Evolutionary conservation across 2,888 invertebrate species (phyloP).

Genomic region (Deilephila porcellus): DNA sequence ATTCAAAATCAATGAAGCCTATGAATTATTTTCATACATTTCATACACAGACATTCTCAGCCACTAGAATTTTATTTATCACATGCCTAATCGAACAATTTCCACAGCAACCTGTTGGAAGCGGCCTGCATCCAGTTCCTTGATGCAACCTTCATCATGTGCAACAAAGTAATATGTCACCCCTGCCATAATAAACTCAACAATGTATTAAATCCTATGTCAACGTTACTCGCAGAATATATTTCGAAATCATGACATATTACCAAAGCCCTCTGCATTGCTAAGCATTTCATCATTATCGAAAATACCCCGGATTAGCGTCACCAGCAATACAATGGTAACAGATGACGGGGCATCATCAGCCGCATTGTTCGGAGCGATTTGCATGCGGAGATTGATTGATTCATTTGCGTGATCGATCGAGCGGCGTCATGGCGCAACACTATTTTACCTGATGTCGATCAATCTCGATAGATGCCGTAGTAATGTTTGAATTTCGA

Average conservation of each 20-base stretch:
- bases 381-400: constrained; percentile 57
- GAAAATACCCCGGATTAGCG: constrained; percentile 16
- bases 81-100: no score
- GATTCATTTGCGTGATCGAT: constrained; percentile 56
- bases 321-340: constrained; percentile 19
- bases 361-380: constrained; percentile 47
- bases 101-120: no score
- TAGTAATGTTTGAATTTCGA: constrained; percentile 10
- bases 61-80: no score
- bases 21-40: no score
- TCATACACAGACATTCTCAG: no score
- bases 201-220: neutral
- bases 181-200: no score
- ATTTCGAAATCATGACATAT: constrained; percentile 6
- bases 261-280: neutral
- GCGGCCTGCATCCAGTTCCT: no score
- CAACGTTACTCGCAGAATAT: neutral
- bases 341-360: constrained; percentile 33
- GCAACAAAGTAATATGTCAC: no score
- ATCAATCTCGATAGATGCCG: constrained; percentile 28
- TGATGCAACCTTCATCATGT: no score
- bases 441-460: constrained; percentile 38
- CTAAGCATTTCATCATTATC: constrained; percentile 18
- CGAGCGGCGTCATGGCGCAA: constrained; percentile 38
- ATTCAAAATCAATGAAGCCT: no score